phyloP scores from a whole-genome alignment of 35 echinoderm and acorn worm genomes.

The Stichopus chloronotus region DNA sequence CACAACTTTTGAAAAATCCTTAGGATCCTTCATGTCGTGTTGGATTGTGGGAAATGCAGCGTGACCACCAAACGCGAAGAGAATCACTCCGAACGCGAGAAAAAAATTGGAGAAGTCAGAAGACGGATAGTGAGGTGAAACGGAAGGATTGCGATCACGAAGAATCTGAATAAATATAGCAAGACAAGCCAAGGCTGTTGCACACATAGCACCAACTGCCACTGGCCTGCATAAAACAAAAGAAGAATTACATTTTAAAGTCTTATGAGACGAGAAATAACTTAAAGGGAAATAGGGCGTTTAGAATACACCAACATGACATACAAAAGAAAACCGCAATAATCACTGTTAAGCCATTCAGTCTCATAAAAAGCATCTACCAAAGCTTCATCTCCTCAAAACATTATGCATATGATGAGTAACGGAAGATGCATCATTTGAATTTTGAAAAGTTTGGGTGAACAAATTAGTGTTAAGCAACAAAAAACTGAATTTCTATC shows the following conservation, averaged over 20 bases:
- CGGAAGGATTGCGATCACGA: conserved; percentile 29
- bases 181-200: conserved; percentile 73
- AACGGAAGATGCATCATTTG: too few relatives aligned
- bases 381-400: too few relatives aligned
- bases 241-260: too few relatives aligned
- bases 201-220: conserved; percentile 70
- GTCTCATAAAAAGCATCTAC: too few relatives aligned
- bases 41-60: conserved; percentile 93
- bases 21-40: conserved; percentile 87
- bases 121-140: conserved; percentile 23
- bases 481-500: too few relatives aligned
- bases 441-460: too few relatives aligned
- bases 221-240: conserved; percentile 70
- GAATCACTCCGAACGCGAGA: conserved; percentile 81
- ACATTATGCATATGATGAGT: too few relatives aligned
- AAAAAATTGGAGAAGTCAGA: conserved; percentile 80
- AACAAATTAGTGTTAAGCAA: too few relatives aligned
- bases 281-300: not conserved
- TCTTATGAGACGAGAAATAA: not conserved
- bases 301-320: too few relatives aligned
- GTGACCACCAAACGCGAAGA: conserved; percentile 93
- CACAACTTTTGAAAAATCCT: conserved; percentile 68
- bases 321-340: too few relatives aligned
- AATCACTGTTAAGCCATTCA: too few relatives aligned
- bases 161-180: conserved; percentile 80